Base-by-base conservation (phyloP, 2,797 vertebrate genomes). In the Phrynocephalus forsythii region DNA sequence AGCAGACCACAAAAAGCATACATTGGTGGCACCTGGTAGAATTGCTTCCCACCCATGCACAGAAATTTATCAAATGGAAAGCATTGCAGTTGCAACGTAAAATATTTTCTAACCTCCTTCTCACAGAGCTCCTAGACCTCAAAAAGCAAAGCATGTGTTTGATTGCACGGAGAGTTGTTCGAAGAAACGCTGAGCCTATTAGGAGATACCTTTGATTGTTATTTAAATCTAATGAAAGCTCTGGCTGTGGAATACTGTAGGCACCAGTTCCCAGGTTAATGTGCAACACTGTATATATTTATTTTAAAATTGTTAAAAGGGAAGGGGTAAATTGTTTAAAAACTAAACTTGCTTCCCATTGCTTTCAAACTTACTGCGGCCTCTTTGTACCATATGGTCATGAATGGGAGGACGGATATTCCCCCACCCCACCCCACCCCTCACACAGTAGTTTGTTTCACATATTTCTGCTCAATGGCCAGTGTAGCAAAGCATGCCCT, bases 41-140 rank as follows among this genome's bases (percentile, higher is more conserved):
- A 92, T 73, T 88, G 13, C 8, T 94, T 92, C 91, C 77, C 52
- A 44, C 38, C 38, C 38, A 44, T 3, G 38, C 60, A 79, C 67
- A 83, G 68, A 87, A 44, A 82, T 77, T 26, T 71, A 72, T 85
- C 81, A 90, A 90, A 68, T 86, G 83, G 44, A 0, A 0, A 83
- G 84, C 38, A n/a, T 44, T 44, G 60, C 5, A 4, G 38, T 76
- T 76, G 13, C 33, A 13, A 13, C 28, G 71, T 76, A 6, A 15
- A 20, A 26, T 79, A 20, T 26, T 30, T 71, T 85, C 38, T 30
- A 1, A 66, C 26, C 28, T 71, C 2, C n/a, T 56, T 50, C 28
- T 18, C 26, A 69, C 8, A 20, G 44, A 26, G 71, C 38, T 52
- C 11, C 52, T 73, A 20, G n/a, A 3, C 66, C 48, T 52, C 20